These are phyloP conservation scores for Esox niger DNA, from an alignment of 2,113 vertebrate genomes.

Conservation along the genomic window DNA sequence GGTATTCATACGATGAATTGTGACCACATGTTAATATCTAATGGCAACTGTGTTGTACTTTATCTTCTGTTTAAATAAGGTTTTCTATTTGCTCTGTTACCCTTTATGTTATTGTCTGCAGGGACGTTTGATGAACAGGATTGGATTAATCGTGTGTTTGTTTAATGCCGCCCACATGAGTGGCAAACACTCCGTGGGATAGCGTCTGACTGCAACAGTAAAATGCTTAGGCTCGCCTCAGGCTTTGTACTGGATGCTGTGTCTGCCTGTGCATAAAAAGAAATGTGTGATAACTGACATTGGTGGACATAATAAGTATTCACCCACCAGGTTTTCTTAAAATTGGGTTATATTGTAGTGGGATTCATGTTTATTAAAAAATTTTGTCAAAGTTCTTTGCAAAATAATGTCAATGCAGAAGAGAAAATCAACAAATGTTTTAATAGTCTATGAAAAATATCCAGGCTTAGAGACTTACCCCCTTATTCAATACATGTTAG, in stretches of 20 bases:
- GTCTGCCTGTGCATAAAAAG: neutral
- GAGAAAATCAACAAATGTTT: too few species aligned
- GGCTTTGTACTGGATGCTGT: constrained; percentile 18
- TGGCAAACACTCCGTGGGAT: constrained; percentile 14
- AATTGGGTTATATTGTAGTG: too few species aligned
- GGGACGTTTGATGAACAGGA: constrained; percentile 42
- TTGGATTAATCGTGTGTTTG: constrained; percentile 36
- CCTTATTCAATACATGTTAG: too few species aligned
- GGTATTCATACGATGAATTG: too few species aligned
- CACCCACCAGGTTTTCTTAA: too few species aligned
- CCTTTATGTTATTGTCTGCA: constrained; percentile 14
- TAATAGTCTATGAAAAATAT: too few species aligned
- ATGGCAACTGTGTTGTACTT: neutral
- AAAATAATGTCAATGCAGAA: too few species aligned
- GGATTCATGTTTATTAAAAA: too few species aligned
- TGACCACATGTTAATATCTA: neutral
- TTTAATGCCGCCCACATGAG: constrained; percentile 28
- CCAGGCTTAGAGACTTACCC: too few species aligned
- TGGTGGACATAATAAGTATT: too few species aligned
- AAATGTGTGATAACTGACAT: neutral
- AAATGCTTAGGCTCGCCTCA: constrained; percentile 23
- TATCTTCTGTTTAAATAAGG: neutral
- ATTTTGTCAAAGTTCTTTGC: too few species aligned
- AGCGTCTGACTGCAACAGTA: constrained; percentile 18
- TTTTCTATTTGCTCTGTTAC: neutral